Conservation (phyloP, 2,888 invertebrate species). For the Schrankia costaestrigalis region DNA sequence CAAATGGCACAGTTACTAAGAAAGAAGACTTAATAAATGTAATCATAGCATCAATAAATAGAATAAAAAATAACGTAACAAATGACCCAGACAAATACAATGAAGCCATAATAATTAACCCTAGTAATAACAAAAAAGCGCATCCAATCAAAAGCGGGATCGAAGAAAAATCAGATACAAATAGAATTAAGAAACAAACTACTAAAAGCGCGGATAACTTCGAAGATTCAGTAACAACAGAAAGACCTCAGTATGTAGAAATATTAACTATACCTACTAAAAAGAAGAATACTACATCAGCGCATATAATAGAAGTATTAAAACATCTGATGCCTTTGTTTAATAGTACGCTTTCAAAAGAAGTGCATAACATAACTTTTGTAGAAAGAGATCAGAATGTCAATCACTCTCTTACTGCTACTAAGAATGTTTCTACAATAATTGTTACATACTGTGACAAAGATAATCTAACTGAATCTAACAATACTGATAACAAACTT, state of each 20-base stretch:
- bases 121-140: constrained; percentile 31
- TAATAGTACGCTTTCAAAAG: constrained; percentile 63
- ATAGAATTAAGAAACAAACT: constrained; percentile 21
- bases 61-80: constrained; percentile 64
- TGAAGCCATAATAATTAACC: constrained; percentile 65
- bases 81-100: constrained; percentile 49
- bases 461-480: constrained; percentile 46
- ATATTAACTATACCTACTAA: constrained; percentile 66
- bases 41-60: constrained; percentile 70
- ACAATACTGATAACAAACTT: constrained; percentile 26
- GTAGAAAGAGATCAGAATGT: constrained; percentile 66
- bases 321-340: constrained; percentile 71
- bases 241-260: constrained; percentile 59
- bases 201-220: constrained; percentile 18
- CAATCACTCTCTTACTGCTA: constrained; percentile 59
- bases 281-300: constrained; percentile 47
- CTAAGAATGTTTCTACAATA: constrained; percentile 68
- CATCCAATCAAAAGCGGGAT: constrained; percentile 59
- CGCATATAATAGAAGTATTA: constrained; percentile 66
- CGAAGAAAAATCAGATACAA: constrained; percentile 54
- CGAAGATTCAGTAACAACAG: constrained; percentile 32
- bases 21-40: constrained; percentile 61
- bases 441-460: constrained; percentile 71
- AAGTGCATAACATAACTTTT: constrained; percentile 69
- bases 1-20: constrained; percentile 46